phyloP scores from a whole-genome alignment of 2,797 vertebrate genomes.

The Hyperoplus lanceolatus region DNA sequence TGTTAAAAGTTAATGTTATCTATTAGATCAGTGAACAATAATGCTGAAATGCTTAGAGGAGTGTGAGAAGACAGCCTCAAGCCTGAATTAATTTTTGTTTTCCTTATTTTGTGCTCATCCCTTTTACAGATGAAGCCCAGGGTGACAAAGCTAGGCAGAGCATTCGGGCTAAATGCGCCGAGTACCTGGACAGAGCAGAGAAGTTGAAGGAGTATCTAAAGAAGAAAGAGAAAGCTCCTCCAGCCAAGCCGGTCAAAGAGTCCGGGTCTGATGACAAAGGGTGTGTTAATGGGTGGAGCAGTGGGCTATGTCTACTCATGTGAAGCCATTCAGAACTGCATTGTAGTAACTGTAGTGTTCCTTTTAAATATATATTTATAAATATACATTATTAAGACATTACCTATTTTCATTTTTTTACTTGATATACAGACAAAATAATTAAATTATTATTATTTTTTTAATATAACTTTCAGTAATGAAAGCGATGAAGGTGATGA shows the following conservation, averaged over 20 bases:
- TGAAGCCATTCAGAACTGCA: slow-evolving; percentile 28
- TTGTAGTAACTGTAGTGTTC: slow-evolving; percentile 11
- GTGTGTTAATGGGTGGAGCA: slow-evolving; percentile 83
- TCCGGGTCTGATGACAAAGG: slow-evolving; percentile 94
- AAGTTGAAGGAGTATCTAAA: slow-evolving; percentile 96
- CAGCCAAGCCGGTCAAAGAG: slow-evolving; percentile 95
- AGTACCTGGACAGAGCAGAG: slow-evolving; percentile 97
- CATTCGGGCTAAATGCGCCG: slow-evolving; percentile 93
- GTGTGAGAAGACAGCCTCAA: neutral
- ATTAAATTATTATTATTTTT: neutral
- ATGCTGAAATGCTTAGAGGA: neutral
- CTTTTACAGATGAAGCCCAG: slow-evolving; percentile 92
- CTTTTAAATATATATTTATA: neutral
- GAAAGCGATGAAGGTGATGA: slow-evolving; percentile 97
- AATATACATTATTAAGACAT: neutral
- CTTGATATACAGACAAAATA: neutral
- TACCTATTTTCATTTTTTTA: no score
- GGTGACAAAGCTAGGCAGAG: slow-evolving; percentile 95
- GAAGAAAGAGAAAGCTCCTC: slow-evolving; percentile 91
- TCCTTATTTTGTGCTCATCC: slow-evolving; percentile 11
- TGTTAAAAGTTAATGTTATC: neutral
- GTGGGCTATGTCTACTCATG: neutral
- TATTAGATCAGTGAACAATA: neutral
- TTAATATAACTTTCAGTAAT: slow-evolving; percentile 85
- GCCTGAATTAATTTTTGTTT: neutral